Evolutionary conservation across 2,797 vertebrate species (phyloP), one percentile per base, ranked within the genome.

Genomic region (Emydoidea blandingii): DNA sequence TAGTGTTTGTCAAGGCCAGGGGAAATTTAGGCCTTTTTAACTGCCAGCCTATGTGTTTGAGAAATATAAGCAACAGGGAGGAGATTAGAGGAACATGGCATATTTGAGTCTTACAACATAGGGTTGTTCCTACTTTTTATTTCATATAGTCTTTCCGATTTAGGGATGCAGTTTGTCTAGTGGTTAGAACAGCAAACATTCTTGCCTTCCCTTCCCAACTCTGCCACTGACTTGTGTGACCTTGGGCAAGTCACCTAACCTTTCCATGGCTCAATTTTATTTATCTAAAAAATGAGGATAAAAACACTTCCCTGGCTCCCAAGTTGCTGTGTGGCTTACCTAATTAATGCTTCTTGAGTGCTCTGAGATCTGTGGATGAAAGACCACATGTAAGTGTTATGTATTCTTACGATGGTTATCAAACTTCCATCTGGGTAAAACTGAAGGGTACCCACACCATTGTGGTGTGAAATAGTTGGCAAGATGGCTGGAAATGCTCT

Each of bases 1-100:
- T 83, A 96, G 5, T 3, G 93, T 29, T 59, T 95, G 85, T 92
- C 89, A 92, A 65, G 91, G 79, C 62, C 31, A 25, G 41, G 93
- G 89, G 29, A 10, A 83, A 87, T 88, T 80, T 72, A 29, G 16
- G 85, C 80, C 81, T 80, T 88, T 79, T 79, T 34, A 47, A 16
- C 27, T 78, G 14, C 44, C 29, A 62, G 54, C 10, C 25, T 4
- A 2, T 57, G 12, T 81, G 78, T 37, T 12, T 95, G 41, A 94
- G 91, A 86, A 37, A 37, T 90, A 81, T 78, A 5, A 85, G 10
- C 31, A 78, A 29, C 16, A 53, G n/a, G 12, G 57, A 56, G 12
- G 57, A 56, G 37, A 79, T 88, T 47, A 85, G 44, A 6, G 6
- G 68, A 95, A 80, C 27, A 5, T 78, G 76, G 85, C 56, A 80